A percentile compares a stretch with the other conserved stretches of the same genome.
Conservation (phyloP, 2,888 invertebrate species). For the Syrphus vitripennis region DNA sequence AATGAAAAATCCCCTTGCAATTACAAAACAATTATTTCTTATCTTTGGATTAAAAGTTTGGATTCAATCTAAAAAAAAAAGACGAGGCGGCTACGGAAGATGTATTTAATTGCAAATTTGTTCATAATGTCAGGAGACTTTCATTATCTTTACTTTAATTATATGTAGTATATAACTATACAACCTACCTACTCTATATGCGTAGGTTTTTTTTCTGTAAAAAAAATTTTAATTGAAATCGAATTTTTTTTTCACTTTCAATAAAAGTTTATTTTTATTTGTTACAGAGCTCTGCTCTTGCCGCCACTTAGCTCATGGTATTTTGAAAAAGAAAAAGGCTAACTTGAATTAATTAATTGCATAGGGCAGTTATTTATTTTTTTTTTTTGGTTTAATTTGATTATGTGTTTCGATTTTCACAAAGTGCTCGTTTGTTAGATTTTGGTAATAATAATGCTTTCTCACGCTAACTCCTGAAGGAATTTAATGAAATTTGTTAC, state of each 20-base stretch:
- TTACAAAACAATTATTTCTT: background rate
- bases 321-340: no score
- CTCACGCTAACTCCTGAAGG: no score
- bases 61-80: background rate
- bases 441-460: no score
- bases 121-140: background rate
- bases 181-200: no score
- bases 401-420: no score
- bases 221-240: background rate
- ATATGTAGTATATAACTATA: background rate
- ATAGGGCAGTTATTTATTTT: no score
- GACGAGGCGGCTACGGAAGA: background rate
- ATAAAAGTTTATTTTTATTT: background rate
- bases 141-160: background rate
- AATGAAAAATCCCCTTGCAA: background rate
- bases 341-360: no score
- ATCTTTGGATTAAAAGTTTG: background rate
- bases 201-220: background rate
- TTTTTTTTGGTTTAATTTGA: no score
- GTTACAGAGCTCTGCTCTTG: background rate
- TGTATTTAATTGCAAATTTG: background rate
- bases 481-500: no score
- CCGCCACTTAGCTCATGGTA: background rate
- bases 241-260: background rate
- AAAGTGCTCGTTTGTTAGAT: no score